Base-by-base conservation (phyloP, 2,797 vertebrate species). In the Tapirus indicus region DNA sequence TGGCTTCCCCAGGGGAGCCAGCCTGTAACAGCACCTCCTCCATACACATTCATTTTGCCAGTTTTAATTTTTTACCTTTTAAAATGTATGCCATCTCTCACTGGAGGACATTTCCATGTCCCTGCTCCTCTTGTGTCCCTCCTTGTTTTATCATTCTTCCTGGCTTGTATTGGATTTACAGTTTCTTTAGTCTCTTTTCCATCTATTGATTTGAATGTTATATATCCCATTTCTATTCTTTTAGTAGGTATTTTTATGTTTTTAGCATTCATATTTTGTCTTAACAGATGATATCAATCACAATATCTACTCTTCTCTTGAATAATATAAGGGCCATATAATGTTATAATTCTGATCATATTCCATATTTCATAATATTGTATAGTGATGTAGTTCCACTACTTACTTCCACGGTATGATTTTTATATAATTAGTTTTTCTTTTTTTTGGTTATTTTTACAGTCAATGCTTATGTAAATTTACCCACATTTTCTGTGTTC, bases 281-380 rank as follows among this genome's bases (percentile, higher is more conserved):
- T 95, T 89, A 77, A 27, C 58, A 78, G 62, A 62, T 84, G 47
- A 35, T 87, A 56, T 93, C 20, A 84, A 89, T 89, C 4, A 91
- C 66, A 94, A 49, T 87, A 58, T 38, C 14, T 66, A 32, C 17
- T 80, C 14, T 74, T 32, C n/a, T 95, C 38, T 89, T 62, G 49
- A 66, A 54, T 80, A 32, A 54, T 44, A 12, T 69, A 83, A 85
- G 27, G 38, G 16, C 20, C 18, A 87, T 72, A 66, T 7, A 58
- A 38, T 83, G 60, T 92, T 89, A n/a, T 75, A 20, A 79, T 89
- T 88, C 49, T 71, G n/a, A 84, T 77, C 12, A 66, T 47, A 7
- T 13, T 27, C 23, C 25, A 10, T 92, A 80, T 91, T 71, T 72
- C 47, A 58, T 69, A 93, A 44, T 74, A 17, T 35, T 52, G 5